These are phyloP conservation scores for Zootoca vivipara DNA, from an alignment of 2,113 vertebrate genomes.

Conservation along the genomic window DNA sequence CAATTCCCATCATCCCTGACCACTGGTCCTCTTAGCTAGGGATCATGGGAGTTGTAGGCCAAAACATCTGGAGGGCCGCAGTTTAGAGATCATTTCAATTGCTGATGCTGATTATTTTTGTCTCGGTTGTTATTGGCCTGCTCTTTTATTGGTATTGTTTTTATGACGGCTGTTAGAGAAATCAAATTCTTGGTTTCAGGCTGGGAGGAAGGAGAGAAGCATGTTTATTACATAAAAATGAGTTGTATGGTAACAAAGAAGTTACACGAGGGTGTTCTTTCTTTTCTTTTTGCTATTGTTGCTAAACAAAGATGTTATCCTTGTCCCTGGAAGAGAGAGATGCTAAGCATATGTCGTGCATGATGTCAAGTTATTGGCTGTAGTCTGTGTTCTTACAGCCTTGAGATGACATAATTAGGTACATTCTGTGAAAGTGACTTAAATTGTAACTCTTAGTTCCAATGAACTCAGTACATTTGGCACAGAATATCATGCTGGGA, in stretches of 20 bases:
- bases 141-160: background rate
- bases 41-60: too few species aligned
- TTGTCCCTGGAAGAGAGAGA: conserved; percentile 61
- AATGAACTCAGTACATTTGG: conserved; percentile 36
- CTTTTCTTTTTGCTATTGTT: conserved; percentile 63
- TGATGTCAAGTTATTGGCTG: conserved; percentile 73
- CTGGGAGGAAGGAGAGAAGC: conserved; percentile 8
- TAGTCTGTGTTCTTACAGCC: conserved; percentile 62
- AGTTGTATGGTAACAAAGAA: conserved; percentile 61
- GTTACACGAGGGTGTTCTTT: conserved; percentile 29
- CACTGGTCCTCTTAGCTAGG: too few species aligned
- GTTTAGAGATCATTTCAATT: too few species aligned
- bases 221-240: conserved; percentile 60
- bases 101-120: background rate
- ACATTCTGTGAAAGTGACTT: conserved; percentile 68
- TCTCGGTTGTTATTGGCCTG: background rate
- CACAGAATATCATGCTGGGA: conserved; percentile 54
- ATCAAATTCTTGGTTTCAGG: conserved; percentile 49
- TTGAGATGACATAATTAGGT: conserved; percentile 73
- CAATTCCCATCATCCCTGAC: too few species aligned
- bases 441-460: conserved; percentile 62
- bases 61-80: too few species aligned
- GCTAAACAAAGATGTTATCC: conserved; percentile 75
- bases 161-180: conserved; percentile 20
- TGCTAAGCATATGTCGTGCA: conserved; percentile 64